Evolutionary conservation across 2,888 invertebrate genomes (phyloP).

Genomic region (Oscheius onirici): DNA sequence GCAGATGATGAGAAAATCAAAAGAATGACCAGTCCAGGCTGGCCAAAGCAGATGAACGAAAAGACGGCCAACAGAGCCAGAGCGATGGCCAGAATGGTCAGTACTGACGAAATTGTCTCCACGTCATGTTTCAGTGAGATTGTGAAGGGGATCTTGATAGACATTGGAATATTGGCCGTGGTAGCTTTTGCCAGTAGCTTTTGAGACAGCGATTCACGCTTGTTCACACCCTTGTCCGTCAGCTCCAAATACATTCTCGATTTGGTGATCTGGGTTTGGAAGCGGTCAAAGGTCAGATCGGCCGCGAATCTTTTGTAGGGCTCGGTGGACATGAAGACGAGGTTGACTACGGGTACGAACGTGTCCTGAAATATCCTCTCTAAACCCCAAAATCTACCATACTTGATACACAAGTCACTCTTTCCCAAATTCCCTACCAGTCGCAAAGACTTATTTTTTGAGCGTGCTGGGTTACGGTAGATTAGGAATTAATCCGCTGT

Average conservation of each 20-base stretch:
- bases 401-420: too few relatives aligned
- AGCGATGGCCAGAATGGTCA: slow-evolving; percentile 50
- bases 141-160: slow-evolving; percentile 61
- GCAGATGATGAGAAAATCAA: slow-evolving; percentile 49
- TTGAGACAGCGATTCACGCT: slow-evolving; percentile 49
- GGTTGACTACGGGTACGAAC: slow-evolving; percentile 69
- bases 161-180: slow-evolving; percentile 58
- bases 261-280: slow-evolving; percentile 60
- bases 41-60: slow-evolving; percentile 55
- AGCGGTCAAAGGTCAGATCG: slow-evolving; percentile 65
- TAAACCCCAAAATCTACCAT: not conserved
- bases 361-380: slow-evolving; percentile 58
- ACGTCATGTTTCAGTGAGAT: slow-evolving; percentile 69
- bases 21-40: slow-evolving; percentile 56
- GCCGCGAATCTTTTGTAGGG: slow-evolving; percentile 60
- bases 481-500: too few relatives aligned
- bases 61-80: slow-evolving; percentile 46
- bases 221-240: slow-evolving; percentile 60
- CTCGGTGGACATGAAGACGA: slow-evolving; percentile 67
- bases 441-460: too few relatives aligned
- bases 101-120: slow-evolving; percentile 44
- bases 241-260: slow-evolving; percentile 70
- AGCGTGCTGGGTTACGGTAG: too few relatives aligned
- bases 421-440: too few relatives aligned
- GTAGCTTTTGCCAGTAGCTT: slow-evolving; percentile 50